These are phyloP conservation scores for Diadophis punctatus DNA, from an alignment of 2,113 vertebrate species.

Conservation along the genomic window DNA sequence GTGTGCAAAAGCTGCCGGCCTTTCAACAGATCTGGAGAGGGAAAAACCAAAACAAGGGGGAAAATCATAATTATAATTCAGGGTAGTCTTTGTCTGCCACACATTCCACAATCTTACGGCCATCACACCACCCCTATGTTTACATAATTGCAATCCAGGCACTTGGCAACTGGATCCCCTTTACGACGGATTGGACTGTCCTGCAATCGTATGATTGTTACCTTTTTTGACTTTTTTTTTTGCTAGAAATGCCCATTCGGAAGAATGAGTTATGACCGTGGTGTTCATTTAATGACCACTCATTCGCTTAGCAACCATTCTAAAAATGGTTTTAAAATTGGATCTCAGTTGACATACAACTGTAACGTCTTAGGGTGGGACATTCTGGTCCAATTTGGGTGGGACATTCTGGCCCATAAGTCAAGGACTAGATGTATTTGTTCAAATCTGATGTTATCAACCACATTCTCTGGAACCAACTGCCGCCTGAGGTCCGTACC, in stretches of 20 bases:
- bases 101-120: not conserved
- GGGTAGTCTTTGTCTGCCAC: not conserved
- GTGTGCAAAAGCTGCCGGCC: slow-evolving; percentile 87
- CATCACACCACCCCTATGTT: not conserved
- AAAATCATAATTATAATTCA: not conserved
- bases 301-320: not conserved
- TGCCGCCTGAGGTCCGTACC: too few relatives aligned
- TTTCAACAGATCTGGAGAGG: slow-evolving; percentile 79
- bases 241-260: not conserved
- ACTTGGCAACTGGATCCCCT: not conserved
- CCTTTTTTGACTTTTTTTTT: not conserved
- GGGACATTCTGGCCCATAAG: not conserved
- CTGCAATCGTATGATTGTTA: not conserved
- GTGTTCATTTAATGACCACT: not conserved
- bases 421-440: not conserved
- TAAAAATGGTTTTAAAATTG: not conserved
- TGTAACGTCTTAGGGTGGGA: not conserved
- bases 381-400: not conserved
- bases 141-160: not conserved
- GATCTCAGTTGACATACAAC: not conserved
- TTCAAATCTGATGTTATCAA: not conserved
- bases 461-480: too few relatives aligned
- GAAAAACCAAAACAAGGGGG: fast-evolving
- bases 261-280: not conserved
- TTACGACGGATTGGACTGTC: not conserved